These are phyloP conservation scores for Brachymystax lenok DNA, from an alignment of 2,797 vertebrate genomes.

Conservation along the genomic window DNA sequence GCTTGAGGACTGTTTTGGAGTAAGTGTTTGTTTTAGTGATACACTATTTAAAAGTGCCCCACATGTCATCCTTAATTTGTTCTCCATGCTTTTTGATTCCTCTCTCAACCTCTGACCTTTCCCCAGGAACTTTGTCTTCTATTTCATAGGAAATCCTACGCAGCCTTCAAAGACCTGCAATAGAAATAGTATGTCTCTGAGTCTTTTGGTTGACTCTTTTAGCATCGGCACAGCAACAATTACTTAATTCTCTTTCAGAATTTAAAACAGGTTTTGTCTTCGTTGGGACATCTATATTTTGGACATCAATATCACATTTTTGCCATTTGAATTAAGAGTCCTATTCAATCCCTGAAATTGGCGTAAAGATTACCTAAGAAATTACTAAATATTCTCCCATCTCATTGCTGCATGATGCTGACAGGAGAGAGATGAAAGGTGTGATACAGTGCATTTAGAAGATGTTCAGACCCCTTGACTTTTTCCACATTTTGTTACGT, in stretches of 20 bases:
- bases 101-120: slow-evolving; percentile 29
- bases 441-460: slow-evolving; percentile 29
- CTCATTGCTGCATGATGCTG: slow-evolving; percentile 62
- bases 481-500: too few species aligned
- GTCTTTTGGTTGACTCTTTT: slow-evolving; percentile 37
- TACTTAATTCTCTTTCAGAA: slow-evolving; percentile 24
- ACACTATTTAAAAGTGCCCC: background rate
- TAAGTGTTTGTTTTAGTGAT: slow-evolving; percentile 45
- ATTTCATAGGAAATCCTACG: slow-evolving; percentile 53
- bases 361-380: too few species aligned
- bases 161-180: slow-evolving; percentile 36
- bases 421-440: slow-evolving; percentile 63
- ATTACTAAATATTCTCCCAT: slow-evolving; percentile 50
- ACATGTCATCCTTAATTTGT: slow-evolving; percentile 15
- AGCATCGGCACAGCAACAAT: slow-evolving; percentile 45
- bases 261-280: too few species aligned
- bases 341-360: slow-evolving; percentile 28
- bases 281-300: slow-evolving; percentile 53
- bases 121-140: background rate
- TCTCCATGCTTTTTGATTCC: slow-evolving; percentile 20
- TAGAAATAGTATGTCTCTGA: slow-evolving; percentile 28
- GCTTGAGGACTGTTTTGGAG: slow-evolving; percentile 15
- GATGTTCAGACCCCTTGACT: too few species aligned
- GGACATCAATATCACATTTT: slow-evolving; percentile 49
- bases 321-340: slow-evolving; percentile 32